Evolutionary conservation across 2,888 invertebrate species (phyloP).

Genomic region (Netelia fuscicornis): DNA sequence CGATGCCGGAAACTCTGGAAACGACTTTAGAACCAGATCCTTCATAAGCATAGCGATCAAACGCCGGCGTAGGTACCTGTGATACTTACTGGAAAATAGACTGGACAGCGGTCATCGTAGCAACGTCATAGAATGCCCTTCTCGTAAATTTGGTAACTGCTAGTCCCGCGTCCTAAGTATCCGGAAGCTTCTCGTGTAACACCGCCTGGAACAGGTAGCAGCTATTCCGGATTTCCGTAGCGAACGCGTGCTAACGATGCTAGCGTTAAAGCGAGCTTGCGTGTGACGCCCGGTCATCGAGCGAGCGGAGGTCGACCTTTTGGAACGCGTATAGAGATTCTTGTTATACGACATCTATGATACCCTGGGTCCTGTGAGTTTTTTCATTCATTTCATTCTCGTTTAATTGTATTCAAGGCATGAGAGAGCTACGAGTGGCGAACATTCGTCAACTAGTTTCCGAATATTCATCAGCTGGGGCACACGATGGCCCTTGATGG

Average conservation of each 20-base stretch:
- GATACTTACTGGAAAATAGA: not conserved
- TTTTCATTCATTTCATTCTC: slow-evolving; percentile 58
- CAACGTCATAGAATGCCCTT: slow-evolving; percentile 9
- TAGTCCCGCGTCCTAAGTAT: slow-evolving; percentile 10
- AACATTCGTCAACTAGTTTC: slow-evolving; percentile 46
- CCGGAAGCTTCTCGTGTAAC: slow-evolving; percentile 17
- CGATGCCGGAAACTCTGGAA: slow-evolving; percentile 64
- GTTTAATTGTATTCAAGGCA: slow-evolving; percentile 53
- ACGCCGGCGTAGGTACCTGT: not conserved
- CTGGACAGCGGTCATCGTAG: slow-evolving; percentile 7
- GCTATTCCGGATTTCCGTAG: slow-evolving; percentile 23
- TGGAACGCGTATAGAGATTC: not conserved
- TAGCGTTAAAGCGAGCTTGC: slow-evolving; percentile 35
- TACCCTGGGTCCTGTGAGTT: slow-evolving; percentile 26
- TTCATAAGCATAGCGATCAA: slow-evolving; percentile 23
- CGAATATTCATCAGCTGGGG: slow-evolving; percentile 51
- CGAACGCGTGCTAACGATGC: slow-evolving; percentile 71
- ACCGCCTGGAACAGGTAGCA: slow-evolving; percentile 41
- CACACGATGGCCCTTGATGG: slow-evolving; percentile 52
- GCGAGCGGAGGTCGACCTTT: slow-evolving; percentile 47
- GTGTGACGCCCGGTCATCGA: slow-evolving; percentile 35
- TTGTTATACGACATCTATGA: slow-evolving; percentile 46
- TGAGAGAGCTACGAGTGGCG: slow-evolving; percentile 48
- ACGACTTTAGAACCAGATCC: slow-evolving; percentile 59
- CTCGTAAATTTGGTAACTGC: slow-evolving; percentile 39